Conservation (phyloP, 2,888 invertebrate species). For the Oscheius sp. region DNA sequence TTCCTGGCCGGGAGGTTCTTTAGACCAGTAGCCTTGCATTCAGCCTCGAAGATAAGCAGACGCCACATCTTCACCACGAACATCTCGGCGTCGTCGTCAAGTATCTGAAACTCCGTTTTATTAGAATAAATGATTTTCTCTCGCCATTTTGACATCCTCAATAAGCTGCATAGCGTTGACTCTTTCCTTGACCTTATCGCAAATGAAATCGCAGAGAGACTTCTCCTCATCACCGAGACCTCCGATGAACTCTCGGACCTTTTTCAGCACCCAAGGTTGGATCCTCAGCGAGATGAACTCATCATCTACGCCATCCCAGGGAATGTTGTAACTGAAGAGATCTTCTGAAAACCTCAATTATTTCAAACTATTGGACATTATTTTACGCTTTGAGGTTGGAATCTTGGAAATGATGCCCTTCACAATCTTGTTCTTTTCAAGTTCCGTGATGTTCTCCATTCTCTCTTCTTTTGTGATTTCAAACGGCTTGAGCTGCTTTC, state of each 20-base stretch:
- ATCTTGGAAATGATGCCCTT: conserved; percentile 98
- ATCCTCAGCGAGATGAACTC: conserved; percentile 93
- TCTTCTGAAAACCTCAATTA: conserved; percentile 78
- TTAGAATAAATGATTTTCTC: background rate
- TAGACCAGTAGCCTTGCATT: conserved; percentile 75
- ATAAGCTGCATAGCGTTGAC: conserved; percentile 93
- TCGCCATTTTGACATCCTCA: conserved; percentile 97
- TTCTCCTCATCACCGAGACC: conserved; percentile 88
- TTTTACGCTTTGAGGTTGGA: conserved; percentile 86
- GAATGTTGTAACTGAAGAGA: conserved; percentile 92
- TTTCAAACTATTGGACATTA: background rate
- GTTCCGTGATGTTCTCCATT: conserved; percentile 65
- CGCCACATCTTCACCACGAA: conserved; percentile 99
- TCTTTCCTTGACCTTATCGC: conserved; percentile 94
- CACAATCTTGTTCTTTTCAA: conserved; percentile 95
- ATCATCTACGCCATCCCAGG: conserved; percentile 86
- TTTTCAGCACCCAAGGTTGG: conserved; percentile 99
- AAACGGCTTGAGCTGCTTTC: conserved; percentile 69
- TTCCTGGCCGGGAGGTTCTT: conserved; percentile 11
- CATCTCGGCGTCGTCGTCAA: conserved; percentile 99
- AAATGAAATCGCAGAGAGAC: conserved; percentile 98
- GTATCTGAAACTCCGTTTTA: conserved; percentile 80
- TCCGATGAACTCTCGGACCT: conserved; percentile 95
- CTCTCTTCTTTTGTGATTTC: conserved; percentile 70
- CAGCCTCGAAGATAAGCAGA: conserved; percentile 97